Percentiles rank a stretch among this genome's conserved stretches.
Evolutionary conservation across 2,888 invertebrate species (phyloP).

Genomic region (Euplagia quadripunctaria): DNA sequence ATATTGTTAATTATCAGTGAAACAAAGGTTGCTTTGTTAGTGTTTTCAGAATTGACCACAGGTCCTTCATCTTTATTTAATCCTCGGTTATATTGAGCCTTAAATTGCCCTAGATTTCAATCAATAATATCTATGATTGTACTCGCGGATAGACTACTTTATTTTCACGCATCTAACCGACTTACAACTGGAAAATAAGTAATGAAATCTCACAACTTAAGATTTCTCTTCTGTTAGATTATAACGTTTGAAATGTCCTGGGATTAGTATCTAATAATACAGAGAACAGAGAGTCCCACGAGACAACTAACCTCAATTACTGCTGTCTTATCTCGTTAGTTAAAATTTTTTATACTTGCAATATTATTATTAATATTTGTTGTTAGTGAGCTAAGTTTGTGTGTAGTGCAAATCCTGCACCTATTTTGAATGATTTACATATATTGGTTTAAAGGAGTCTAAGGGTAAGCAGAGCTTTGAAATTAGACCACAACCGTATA

Average conservation of each 20-base stretch:
- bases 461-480: constrained; percentile 30
- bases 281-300: not conserved
- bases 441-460: too few relatives aligned
- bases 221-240: too few relatives aligned
- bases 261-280: too few relatives aligned
- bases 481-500: constrained; percentile 40
- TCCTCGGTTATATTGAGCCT: not conserved
- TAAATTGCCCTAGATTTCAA: not conserved
- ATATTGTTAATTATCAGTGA: not conserved
- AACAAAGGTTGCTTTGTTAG: not conserved
- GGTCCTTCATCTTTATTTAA: not conserved
- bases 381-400: too few relatives aligned
- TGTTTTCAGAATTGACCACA: not conserved
- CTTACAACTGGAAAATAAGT: too few relatives aligned
- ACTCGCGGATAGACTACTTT: not conserved
- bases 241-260: too few relatives aligned
- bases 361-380: too few relatives aligned
- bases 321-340: not conserved
- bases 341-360: too few relatives aligned
- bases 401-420: too few relatives aligned
- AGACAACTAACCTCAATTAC: not conserved
- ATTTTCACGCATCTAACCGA: not conserved
- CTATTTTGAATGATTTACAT: too few relatives aligned
- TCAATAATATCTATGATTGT: not conserved
- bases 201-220: too few relatives aligned